Conservation (phyloP, 2,113 vertebrate species). For the Struthio camelus region DNA sequence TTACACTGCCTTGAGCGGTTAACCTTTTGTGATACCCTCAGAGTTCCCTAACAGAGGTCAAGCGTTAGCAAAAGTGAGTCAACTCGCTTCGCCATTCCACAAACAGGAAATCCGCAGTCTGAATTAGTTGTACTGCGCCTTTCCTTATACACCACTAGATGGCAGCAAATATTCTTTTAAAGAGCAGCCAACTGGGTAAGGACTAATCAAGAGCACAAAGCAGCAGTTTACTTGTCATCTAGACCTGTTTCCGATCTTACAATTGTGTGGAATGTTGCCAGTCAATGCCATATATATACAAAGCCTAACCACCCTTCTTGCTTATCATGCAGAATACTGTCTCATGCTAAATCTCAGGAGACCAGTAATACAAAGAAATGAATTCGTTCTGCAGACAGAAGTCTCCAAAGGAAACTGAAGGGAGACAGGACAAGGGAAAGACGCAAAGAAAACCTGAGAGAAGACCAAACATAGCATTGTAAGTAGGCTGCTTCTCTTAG, state of each 20-base stretch:
- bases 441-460: background rate
- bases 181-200: background rate
- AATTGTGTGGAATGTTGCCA: background rate
- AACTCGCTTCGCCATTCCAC: background rate
- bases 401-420: background rate
- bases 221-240: background rate
- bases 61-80: background rate
- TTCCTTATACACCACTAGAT: conserved; percentile 24
- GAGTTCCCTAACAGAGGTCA: background rate
- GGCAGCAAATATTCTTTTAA: conserved; percentile 23
- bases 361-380: background rate
- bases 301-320: background rate
- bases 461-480: background rate
- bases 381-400: background rate
- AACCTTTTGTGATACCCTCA: background rate
- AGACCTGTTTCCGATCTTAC: background rate
- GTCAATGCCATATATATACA: background rate
- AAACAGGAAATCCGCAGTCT: background rate
- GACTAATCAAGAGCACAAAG: accelerated
- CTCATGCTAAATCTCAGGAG: background rate
- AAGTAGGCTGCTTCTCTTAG: background rate
- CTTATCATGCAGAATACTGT: background rate
- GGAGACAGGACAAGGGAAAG: background rate
- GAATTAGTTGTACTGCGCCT: background rate
- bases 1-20: background rate